phyloP scores from a whole-genome alignment of 1,140 invertebrate genomes.

The Berghia stephanieae region DNA sequence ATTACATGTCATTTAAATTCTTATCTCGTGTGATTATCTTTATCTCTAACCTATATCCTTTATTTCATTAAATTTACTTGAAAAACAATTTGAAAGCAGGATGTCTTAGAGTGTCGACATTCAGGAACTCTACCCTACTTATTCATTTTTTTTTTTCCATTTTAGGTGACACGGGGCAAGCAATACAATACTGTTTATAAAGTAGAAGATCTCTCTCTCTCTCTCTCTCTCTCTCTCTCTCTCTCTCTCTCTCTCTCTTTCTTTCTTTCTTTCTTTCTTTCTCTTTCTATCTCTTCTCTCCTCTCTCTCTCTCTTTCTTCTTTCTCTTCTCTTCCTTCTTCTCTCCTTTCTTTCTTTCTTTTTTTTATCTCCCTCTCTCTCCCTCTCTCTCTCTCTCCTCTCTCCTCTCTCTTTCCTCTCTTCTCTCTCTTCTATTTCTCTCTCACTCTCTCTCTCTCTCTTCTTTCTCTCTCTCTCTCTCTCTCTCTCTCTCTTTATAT shows the following conservation, averaged over 20 bases:
- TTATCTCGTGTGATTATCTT: background rate
- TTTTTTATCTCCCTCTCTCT: background rate
- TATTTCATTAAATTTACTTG: background rate
- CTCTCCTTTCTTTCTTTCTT: background rate
- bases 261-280: conserved; percentile 8
- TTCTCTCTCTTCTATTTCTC: background rate
- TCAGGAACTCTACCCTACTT: too few species aligned
- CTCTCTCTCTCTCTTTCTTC: background rate
- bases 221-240: conserved; percentile 19
- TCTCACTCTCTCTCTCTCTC: background rate
- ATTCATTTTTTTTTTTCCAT: too few species aligned
- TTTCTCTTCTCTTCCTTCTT: background rate
- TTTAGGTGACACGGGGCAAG: too few species aligned
- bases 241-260: conserved; percentile 16
- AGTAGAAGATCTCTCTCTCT: conserved; percentile 11
- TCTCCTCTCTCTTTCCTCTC: background rate
- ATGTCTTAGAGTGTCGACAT: background rate
- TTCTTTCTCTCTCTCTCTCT: background rate
- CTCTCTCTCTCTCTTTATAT: too few species aligned
- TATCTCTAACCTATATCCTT: background rate
- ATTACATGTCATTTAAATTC: too few species aligned
- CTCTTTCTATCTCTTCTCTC: background rate
- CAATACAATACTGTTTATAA: background rate
- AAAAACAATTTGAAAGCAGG: background rate
- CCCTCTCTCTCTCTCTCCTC: background rate